Evolutionary conservation across 1,140 invertebrate genomes (phyloP), one percentile per base, ranked within the genome.

Genomic region (Oryctes rhinoceros): DNA sequence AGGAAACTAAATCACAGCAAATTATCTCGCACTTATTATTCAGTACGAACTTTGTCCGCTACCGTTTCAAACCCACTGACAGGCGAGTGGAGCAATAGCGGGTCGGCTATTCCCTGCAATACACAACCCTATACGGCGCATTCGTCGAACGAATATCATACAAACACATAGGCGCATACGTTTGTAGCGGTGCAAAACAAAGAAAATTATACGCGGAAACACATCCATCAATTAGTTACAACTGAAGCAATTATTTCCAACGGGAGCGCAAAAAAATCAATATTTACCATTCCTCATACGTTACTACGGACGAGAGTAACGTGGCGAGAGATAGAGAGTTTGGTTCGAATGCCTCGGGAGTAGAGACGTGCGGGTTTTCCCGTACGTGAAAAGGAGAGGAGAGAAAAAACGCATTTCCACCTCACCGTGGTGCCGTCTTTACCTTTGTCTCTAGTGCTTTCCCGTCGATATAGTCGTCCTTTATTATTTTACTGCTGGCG

Each of bases 201-300:
- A 35, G 30, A 67, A 67, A 67, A 67, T 67, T 67, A 67, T 35
- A 67, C 65, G 11, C 18, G 20, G 20, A 67, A 67, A 67, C 65
- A 35, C 65, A 67, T 67, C 65, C 65, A 67, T 67, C 65, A 67
- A 67, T 67, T 67, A 67, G 30, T 30, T 35, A 67, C 65, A 67
- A 67, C 65, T 35, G 65, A 67, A 67, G 65, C 24, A 67, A 67
- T 67, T 30, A 67, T 67, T 67, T 30, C 65, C 65, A 67, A 18
- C 18, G 65, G 65, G 30, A 67, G 20, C 65, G 65, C 24, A 30
- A 67, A 67, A 67, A 67, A 67, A 35, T 67, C 65, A 67, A 67
- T 67, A 67, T 67, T 67, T 67, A 24, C 20, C 18, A 67, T 67
- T 18, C 65, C 65, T 67, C 65, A 24, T 76, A 47, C 15, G 15